phyloP scores from a whole-genome alignment of 2,113 vertebrate genomes.

The Hipposideros armiger region DNA sequence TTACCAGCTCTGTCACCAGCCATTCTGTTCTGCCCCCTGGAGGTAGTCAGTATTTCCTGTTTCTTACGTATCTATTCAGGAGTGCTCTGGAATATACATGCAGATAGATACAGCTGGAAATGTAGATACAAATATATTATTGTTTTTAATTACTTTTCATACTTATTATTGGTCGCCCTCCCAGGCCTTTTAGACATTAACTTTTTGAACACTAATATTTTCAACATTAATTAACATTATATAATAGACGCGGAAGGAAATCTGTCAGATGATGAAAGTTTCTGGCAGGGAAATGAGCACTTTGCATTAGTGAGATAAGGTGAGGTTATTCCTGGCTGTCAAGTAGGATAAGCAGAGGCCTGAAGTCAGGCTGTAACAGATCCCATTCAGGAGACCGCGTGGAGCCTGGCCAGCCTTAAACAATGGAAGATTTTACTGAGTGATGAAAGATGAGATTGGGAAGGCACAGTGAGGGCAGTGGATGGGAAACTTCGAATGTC shows the following conservation, averaged over 20 bases:
- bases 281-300: slow-evolving; percentile 49
- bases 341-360: not conserved
- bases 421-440: not conserved
- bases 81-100: not conserved
- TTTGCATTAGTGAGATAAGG: not conserved
- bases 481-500: not conserved
- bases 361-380: not conserved
- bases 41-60: not conserved
- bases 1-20: not conserved
- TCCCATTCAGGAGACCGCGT: not conserved
- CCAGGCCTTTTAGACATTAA: not conserved
- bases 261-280: not conserved
- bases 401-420: not conserved
- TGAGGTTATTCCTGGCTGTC: not conserved
- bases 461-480: not conserved
- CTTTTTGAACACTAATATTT: slow-evolving; percentile 19
- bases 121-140: not conserved
- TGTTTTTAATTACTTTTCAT: slow-evolving; percentile 1
- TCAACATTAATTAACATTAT: slow-evolving; percentile 35
- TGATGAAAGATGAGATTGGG: not conserved
- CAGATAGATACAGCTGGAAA: not conserved
- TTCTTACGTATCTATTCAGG: not conserved
- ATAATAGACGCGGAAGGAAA: slow-evolving; percentile 38
- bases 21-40: not conserved
- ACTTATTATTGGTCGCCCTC: not conserved